These are phyloP conservation scores for Caranx ignobilis DNA, from an alignment of 2,113 vertebrate genomes.

Conservation along the genomic window DNA sequence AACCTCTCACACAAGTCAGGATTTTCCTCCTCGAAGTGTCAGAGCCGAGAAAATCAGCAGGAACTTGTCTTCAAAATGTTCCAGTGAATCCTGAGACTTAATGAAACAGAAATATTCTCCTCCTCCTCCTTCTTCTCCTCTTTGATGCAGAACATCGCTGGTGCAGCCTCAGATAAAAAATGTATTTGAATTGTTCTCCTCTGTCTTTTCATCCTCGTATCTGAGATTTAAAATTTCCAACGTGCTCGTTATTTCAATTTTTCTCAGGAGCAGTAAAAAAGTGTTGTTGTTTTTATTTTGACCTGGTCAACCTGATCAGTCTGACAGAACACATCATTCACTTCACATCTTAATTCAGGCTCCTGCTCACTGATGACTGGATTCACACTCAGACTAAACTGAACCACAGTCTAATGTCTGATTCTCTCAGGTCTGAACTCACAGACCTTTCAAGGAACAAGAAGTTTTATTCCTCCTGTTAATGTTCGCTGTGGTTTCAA, in stretches of 20 bases:
- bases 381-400: neutral
- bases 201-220: conserved; percentile 13
- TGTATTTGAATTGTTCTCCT: conserved; percentile 33
- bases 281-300: conserved; percentile 1
- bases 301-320: conserved; percentile 11
- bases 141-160: conserved; percentile 11
- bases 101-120: conserved; percentile 4
- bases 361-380: neutral
- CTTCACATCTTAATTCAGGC: neutral
- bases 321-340: neutral
- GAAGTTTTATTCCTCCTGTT: neutral
- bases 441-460: neutral
- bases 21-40: too few species aligned
- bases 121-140: neutral
- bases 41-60: too few species aligned
- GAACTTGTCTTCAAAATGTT: too few species aligned
- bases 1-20: too few species aligned
- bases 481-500: neutral
- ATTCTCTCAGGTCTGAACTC: neutral
- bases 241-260: conserved; percentile 23
- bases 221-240: neutral
- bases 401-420: neutral
- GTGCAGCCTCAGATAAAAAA: conserved; percentile 7
- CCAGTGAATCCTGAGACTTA: neutral
- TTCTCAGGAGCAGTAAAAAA: neutral